Conservation (phyloP, 2,113 vertebrate species). For the Chlorodrepanis virens region DNA sequence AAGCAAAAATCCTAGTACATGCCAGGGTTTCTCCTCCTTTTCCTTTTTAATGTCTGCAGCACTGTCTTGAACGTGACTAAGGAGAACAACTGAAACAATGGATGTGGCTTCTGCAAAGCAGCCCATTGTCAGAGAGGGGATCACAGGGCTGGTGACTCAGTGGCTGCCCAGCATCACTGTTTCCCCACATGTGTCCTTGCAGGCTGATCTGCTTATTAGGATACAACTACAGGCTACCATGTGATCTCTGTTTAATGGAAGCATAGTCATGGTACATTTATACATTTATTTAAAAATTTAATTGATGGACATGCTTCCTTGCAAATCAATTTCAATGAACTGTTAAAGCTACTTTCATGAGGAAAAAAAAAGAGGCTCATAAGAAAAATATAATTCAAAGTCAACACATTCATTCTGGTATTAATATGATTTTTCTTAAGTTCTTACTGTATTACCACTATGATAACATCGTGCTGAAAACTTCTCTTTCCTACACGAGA, state of each 20-base stretch:
- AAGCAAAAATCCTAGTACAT: background rate
- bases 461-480: background rate
- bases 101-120: background rate
- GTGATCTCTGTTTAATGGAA: background rate
- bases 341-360: background rate
- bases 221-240: background rate
- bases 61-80: background rate
- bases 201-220: background rate
- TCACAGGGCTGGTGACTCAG: background rate
- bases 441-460: background rate
- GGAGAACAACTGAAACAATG: background rate
- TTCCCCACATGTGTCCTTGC: background rate
- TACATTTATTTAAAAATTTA: background rate
- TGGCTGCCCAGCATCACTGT: background rate
- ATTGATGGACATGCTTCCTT: background rate
- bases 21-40: background rate
- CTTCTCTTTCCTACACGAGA: background rate
- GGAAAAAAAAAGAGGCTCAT: background rate
- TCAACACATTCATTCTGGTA: background rate
- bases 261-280: background rate
- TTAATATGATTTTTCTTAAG: background rate
- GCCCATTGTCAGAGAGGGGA: background rate
- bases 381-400: background rate
- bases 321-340: background rate
- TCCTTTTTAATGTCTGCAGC: background rate